phyloP scores from a whole-genome alignment of 2,113 vertebrate species.

The Hemibagrus wyckioides region DNA sequence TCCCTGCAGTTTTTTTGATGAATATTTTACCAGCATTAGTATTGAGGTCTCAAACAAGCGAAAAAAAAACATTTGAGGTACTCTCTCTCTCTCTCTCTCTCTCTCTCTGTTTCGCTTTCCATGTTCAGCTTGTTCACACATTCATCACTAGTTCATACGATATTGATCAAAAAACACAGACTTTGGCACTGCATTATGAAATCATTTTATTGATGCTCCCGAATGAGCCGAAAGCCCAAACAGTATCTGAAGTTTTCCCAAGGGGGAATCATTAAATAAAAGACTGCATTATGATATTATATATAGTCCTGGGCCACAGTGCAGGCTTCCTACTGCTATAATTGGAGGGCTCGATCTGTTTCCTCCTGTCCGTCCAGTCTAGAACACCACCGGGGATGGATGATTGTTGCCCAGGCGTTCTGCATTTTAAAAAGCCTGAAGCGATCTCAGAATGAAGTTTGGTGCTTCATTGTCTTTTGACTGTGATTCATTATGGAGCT shows the following conservation, averaged over 20 bases:
- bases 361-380: slow-evolving; percentile 18
- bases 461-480: background rate
- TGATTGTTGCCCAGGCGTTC: slow-evolving; percentile 7
- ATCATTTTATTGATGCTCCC: slow-evolving; percentile 11
- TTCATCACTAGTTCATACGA: background rate
- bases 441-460: background rate
- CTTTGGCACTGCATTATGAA: background rate
- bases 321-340: background rate
- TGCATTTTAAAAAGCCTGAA: slow-evolving; percentile 2
- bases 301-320: background rate
- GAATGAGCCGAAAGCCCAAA: background rate
- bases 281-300: background rate
- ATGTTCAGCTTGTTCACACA: background rate
- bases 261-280: background rate
- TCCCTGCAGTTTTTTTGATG: slow-evolving; percentile 9
- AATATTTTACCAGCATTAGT: slow-evolving; percentile 41
- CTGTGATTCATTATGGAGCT: slow-evolving; percentile 40
- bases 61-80: slow-evolving; percentile 38
- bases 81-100: background rate
- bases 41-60: slow-evolving; percentile 19
- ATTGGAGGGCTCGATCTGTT: background rate
- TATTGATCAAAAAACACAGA: background rate
- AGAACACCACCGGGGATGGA: background rate
- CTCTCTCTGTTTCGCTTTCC: background rate
- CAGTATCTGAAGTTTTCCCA: background rate